Evolutionary conservation across 2,797 vertebrate genomes (phyloP).

Genomic region (Coreius guichenoti): DNA sequence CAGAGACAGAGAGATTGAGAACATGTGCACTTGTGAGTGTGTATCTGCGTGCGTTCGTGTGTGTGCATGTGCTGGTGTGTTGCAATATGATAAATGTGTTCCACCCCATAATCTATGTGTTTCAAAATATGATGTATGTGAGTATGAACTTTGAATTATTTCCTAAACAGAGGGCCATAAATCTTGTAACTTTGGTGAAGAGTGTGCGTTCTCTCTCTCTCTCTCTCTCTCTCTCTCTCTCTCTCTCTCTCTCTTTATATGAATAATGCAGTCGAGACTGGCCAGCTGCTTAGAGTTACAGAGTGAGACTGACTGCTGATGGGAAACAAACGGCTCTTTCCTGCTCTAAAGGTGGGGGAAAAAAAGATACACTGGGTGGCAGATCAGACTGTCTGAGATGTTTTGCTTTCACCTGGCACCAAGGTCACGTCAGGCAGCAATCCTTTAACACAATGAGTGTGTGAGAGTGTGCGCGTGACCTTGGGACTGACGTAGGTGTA

Average conservation of each 20-base stretch:
- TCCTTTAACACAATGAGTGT: slow-evolving; percentile 52
- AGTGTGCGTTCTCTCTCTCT: slow-evolving; percentile 69
- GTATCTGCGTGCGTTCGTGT: slow-evolving; percentile 53
- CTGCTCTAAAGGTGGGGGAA: slow-evolving; percentile 58
- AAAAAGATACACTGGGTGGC: slow-evolving; percentile 57
- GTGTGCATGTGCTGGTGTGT: slow-evolving; percentile 76
- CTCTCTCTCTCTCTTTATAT: slow-evolving; percentile 67
- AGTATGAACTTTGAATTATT: slow-evolving; percentile 90
- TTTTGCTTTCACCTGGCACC: slow-evolving; percentile 55
- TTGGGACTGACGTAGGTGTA: slow-evolving; percentile 49
- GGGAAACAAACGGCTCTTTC: slow-evolving; percentile 75
- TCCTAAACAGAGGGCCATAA: slow-evolving; percentile 87
- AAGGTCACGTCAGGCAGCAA: slow-evolving; percentile 67
- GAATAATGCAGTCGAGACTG: slow-evolving; percentile 82
- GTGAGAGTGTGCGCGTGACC: slow-evolving; percentile 51
- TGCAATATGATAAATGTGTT: slow-evolving; percentile 87
- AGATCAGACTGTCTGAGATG: slow-evolving; percentile 56
- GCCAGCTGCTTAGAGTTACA: slow-evolving; percentile 76
- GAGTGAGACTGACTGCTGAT: slow-evolving; percentile 70
- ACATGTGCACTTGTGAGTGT: slow-evolving; percentile 54
- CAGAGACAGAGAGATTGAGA: slow-evolving; percentile 47
- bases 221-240: slow-evolving; percentile 68
- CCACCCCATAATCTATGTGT: slow-evolving; percentile 88
- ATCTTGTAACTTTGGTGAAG: slow-evolving; percentile 83
- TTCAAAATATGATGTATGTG: slow-evolving; percentile 91